Conservation (phyloP, 2,888 invertebrate species). For the Taenaris catops region DNA sequence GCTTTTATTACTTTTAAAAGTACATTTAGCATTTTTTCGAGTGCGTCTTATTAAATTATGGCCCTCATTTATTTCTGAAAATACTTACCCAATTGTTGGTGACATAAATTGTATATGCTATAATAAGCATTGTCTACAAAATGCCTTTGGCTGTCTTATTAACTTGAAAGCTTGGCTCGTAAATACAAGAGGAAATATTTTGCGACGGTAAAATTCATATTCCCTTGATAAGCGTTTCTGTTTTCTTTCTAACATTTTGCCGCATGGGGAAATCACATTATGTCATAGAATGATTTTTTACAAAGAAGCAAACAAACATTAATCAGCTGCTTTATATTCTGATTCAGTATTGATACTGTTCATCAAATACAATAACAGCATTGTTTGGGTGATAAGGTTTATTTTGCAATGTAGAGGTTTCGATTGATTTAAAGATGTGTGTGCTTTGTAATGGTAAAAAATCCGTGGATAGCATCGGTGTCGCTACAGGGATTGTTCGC, state of each 20-base stretch:
- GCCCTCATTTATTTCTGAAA: no score
- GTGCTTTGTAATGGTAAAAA: no score
- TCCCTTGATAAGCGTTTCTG: constrained; percentile 23
- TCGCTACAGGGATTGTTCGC: no score
- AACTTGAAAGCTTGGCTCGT: constrained; percentile 42
- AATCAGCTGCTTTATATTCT: constrained; percentile 7
- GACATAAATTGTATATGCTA: constrained; percentile 10
- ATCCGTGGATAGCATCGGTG: no score
- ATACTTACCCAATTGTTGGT: no score
- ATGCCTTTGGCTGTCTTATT: constrained; percentile 38
- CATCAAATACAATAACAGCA: constrained; percentile 4
- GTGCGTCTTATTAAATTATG: no score
- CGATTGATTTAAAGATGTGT: no score
- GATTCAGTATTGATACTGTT: constrained; percentile 1
- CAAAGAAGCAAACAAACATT: constrained; percentile 8
- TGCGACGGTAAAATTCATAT: constrained; percentile 27
- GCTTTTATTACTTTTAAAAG: no score
- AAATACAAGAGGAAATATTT: constrained; percentile 29
- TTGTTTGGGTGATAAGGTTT: no score
- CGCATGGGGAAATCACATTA: constrained; percentile 6
- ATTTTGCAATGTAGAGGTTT: no score
- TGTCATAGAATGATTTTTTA: constrained; percentile 10
- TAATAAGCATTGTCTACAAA: constrained; percentile 26
- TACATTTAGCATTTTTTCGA: no score
- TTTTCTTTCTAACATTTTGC: constrained; percentile 15